Conservation (phyloP, 2,113 vertebrate genomes). For the Pomatorhinus ruficollis region DNA sequence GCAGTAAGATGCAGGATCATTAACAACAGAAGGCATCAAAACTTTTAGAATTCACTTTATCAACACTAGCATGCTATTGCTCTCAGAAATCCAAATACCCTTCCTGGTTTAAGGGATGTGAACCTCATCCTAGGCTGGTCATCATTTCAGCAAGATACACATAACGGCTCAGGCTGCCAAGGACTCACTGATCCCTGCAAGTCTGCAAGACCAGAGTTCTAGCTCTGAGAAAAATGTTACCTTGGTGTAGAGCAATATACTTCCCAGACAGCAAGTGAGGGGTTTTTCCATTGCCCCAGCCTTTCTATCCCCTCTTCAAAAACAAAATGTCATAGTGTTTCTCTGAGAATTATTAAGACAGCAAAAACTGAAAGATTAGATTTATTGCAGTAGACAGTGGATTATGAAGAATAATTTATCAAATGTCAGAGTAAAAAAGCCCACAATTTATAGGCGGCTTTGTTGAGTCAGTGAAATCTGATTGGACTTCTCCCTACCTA, state of each 20-base stretch:
- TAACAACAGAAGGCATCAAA: not conserved
- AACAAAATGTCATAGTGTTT: constrained; percentile 52
- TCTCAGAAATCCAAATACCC: not conserved
- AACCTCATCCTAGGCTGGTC: not conserved
- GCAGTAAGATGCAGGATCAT: not conserved
- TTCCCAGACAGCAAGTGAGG: not conserved
- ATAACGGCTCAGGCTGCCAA: not conserved
- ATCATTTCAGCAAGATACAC: not conserved
- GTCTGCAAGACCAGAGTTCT: not conserved
- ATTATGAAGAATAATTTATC: constrained; percentile 86
- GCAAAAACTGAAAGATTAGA: constrained; percentile 76
- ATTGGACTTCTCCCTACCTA: constrained; percentile 70
- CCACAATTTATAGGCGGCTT: constrained; percentile 75
- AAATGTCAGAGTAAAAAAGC: constrained; percentile 76
- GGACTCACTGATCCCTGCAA: not conserved
- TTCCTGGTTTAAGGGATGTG: not conserved
- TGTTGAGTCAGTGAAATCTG: constrained; percentile 73
- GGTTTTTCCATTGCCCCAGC: not conserved
- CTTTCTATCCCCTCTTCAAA: not conserved
- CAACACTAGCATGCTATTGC: not conserved
- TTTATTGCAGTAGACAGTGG: constrained; percentile 74
- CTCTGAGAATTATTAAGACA: constrained; percentile 77
- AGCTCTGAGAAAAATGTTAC: not conserved
- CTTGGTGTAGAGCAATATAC: not conserved
- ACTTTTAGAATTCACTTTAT: not conserved